Base-by-base conservation (phyloP, 1,140 invertebrate species). In the Ptiloglossa arizonensis region DNA sequence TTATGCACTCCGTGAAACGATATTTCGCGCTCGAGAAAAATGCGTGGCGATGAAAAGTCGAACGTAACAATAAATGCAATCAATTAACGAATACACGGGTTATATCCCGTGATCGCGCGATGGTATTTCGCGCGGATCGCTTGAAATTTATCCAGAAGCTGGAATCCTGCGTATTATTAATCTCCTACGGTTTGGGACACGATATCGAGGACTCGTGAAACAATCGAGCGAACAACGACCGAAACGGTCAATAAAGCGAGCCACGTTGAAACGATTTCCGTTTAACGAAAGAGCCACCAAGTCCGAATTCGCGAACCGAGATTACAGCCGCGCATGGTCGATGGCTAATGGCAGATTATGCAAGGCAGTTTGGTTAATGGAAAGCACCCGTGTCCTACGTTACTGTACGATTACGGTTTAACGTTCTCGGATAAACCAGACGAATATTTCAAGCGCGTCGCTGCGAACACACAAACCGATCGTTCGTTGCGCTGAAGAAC, bases 331-430 rank as follows among this genome's bases (percentile, higher is more conserved):
- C 71, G 62, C 52, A 57, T 68, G 59, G 66, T 24, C 60, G 62
- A 56, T 60, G 78, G 82, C 69, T 88, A 88, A 89, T 88, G 81
- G 85, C 69, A 84, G 88, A 88, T 89, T 88, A 89, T 84, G 82
- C 84, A 52, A 86, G 82, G 80, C 82, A 82, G 85, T 88, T 82
- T 70, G 69, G 76, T 69, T 78, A 78, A 88, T 80, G 81, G 79
- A 85, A 89, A 80, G 66, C 79, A 38, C 35, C 41, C 76, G 66
- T 67, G 67, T 77, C 74, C 82, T 82, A 80, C 76, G 83, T 75
- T 80, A 81, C 86, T 69, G 83, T 83, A 76, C 62, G 50, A 78
- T 78, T 72, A 81, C 68, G 62, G 68, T 48, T 83, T 60, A 69
- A 76, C 57, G 35, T 80, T 60, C 67, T 64, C 77, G 54, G 22